Conservation (phyloP, 2,113 vertebrate species). For the Phrynosoma platyrhinos region DNA sequence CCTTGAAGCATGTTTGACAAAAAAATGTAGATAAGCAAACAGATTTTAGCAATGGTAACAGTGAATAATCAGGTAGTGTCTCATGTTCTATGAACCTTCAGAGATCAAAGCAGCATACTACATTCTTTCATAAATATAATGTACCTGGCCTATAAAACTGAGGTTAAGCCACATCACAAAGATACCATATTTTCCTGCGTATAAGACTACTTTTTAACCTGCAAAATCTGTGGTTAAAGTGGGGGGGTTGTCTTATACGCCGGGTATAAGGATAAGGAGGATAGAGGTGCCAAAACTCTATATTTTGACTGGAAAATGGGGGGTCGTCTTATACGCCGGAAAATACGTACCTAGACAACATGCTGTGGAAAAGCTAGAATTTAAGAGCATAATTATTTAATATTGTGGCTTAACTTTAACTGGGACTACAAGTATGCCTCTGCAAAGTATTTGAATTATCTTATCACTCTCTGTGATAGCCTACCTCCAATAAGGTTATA, state of each 20-base stretch:
- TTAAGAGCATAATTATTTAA: background rate
- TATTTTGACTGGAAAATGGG: too few species aligned
- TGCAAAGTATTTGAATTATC: background rate
- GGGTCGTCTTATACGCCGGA: too few species aligned
- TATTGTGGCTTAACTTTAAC: background rate
- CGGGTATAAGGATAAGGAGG: too few species aligned
- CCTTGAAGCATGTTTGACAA: background rate
- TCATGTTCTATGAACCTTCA: too few species aligned
- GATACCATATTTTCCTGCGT: too few species aligned
- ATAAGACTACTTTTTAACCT: too few species aligned
- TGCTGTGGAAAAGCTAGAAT: background rate
- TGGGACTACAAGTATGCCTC: background rate
- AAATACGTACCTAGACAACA: background rate
- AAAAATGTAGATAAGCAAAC: background rate
- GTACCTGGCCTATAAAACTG: too few species aligned
- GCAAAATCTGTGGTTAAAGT: too few species aligned
- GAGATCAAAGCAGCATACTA: background rate
- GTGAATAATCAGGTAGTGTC: background rate
- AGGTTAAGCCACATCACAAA: background rate
- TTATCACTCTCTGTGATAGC: background rate
- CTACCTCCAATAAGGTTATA: background rate
- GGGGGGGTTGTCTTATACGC: too few species aligned
- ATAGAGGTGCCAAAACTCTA: too few species aligned
- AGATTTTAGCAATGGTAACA: background rate
- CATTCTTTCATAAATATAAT: background rate